Conservation (phyloP, 2,113 vertebrate genomes). For the Psephotus haematonotus region DNA sequence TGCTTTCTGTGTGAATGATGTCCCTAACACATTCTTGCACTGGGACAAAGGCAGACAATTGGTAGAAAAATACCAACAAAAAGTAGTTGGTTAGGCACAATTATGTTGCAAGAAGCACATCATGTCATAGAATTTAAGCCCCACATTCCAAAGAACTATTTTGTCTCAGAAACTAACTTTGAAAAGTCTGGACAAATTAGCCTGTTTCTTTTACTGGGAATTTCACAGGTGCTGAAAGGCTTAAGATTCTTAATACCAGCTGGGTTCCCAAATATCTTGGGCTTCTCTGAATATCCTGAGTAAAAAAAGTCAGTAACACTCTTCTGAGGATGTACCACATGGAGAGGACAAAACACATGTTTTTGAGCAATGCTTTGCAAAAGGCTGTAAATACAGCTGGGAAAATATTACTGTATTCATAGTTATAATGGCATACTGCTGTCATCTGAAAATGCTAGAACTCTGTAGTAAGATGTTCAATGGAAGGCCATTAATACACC, state of each 20-base stretch:
- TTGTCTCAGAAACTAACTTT: not conserved
- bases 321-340: not conserved
- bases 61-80: not conserved
- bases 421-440: not conserved
- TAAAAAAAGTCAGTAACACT: not conserved
- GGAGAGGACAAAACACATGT: not conserved
- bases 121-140: not conserved
- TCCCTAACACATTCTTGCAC: not conserved
- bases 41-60: not conserved
- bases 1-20: not conserved
- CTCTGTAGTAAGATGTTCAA: not conserved
- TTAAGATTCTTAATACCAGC: not conserved
- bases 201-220: not conserved
- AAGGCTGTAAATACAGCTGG: not conserved
- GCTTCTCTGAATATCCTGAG: not conserved
- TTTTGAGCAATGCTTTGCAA: not conserved
- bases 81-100: not conserved
- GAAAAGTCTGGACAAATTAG: not conserved
- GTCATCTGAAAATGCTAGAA: not conserved
- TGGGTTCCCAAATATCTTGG: not conserved
- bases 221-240: not conserved
- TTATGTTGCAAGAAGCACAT: not conserved
- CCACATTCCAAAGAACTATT: not conserved
- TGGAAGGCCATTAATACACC: not conserved
- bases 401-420: not conserved